Evolutionary conservation across 1,140 invertebrate genomes (phyloP), one percentile per base, ranked within the genome.

Genomic region (Drosophila novamexicana): DNA sequence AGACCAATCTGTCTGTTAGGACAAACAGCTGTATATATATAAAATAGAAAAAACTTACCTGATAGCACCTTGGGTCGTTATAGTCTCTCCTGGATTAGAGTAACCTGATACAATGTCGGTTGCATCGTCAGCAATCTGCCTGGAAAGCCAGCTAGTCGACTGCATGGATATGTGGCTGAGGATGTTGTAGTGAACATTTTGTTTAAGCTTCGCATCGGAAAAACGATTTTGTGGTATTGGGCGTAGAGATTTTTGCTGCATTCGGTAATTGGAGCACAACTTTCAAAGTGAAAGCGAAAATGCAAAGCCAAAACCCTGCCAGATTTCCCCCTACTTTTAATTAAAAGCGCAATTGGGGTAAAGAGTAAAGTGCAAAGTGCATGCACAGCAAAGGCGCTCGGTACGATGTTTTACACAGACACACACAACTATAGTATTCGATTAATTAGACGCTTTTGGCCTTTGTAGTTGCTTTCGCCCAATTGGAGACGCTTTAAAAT

Each of bases 381-480:
- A 44, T 61, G 59, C 61, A 67, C 59, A 61, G 74, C 79, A 75
- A 82, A 82, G 58, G 68, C 63, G 34, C 4, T 22, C 34, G 1
- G 40, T 54, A 22, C 37, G 22, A 29, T 73, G 63, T 54, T 67
- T 59, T 50, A 57, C 22, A 22, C 22, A 22, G 1, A 22, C 64
- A 68, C 64, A 54, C 50, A 54, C 50, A 14, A 68, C 47, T 73
- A 40, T 73, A 36, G 64, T 68, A 65, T 79, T 88, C 79, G 69
- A 86, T 86, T 88, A 88, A 86, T 86, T 88, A 83, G 83, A 83
- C 69, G 63, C 73, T 81, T 84, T 45, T 36, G 40, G 22, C 56
- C 40, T 52, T 16, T 53, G 36, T n/a, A 37, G 40, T 22, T 40
- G 16, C 22, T 7, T 75, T 63, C 36, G 59, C 45, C 53, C 64